phyloP scores from a whole-genome alignment of 2,797 vertebrate genomes.

The Danionella dracula region DNA sequence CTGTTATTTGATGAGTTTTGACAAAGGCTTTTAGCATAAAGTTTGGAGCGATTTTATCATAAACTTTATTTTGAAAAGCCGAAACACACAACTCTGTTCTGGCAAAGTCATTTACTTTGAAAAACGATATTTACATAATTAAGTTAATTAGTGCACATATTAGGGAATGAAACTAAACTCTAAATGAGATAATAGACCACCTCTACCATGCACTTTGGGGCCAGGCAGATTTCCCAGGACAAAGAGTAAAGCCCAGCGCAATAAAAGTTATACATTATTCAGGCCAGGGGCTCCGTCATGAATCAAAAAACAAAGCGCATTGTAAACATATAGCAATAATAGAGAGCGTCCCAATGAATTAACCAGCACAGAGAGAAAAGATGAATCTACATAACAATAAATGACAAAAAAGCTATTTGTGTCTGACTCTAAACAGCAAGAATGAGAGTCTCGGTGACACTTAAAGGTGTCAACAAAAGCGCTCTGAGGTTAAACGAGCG shows the following conservation, averaged over 20 bases:
- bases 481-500: background rate
- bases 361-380: background rate
- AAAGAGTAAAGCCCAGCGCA: constrained; percentile 38
- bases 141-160: constrained; percentile 23
- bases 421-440: background rate
- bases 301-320: constrained; percentile 12
- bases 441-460: background rate
- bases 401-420: background rate
- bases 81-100: no score
- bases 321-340: constrained; percentile 33
- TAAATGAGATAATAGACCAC: background rate
- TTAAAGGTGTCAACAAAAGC: background rate
- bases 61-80: no score
- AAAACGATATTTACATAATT: constrained; percentile 14
- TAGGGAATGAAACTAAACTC: constrained; percentile 2
- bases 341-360: constrained; percentile 13
- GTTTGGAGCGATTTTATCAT: no score
- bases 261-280: constrained; percentile 40
- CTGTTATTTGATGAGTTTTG: no score
- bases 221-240: constrained; percentile 40
- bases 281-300: constrained; percentile 22
- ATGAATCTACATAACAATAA: background rate
- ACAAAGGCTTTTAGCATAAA: no score
- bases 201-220: constrained; percentile 43
- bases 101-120: constrained; percentile 15